Percentiles rank a stretch among this genome's conserved stretches.
Conservation (phyloP, 2,113 vertebrate species). For the Peromyscus leucopus region DNA sequence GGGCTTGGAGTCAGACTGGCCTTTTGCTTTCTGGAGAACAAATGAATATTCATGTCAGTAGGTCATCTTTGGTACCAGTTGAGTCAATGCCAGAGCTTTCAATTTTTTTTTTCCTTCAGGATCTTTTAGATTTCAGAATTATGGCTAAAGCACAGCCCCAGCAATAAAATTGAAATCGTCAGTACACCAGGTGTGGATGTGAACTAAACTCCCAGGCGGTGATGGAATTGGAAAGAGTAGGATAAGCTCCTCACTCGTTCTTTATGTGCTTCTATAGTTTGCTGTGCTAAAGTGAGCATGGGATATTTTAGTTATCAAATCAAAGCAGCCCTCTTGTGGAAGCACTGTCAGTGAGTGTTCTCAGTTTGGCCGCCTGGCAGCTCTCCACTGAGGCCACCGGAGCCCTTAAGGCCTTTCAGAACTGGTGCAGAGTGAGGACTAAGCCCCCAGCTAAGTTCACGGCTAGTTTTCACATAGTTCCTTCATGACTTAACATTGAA, state of each 20-base stretch:
- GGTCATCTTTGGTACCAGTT: not conserved
- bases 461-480: not conserved
- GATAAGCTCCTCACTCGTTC: not conserved
- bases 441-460: constrained; percentile 10
- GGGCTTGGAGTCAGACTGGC: not conserved
- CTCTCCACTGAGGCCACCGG: not conserved
- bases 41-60: not conserved
- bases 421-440: not conserved
- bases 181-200: not conserved
- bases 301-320: not conserved
- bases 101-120: not conserved
- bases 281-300: not conserved
- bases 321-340: not conserved
- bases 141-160: not conserved
- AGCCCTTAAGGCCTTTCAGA: not conserved
- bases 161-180: not conserved
- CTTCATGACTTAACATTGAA: constrained; percentile 28
- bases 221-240: not conserved
- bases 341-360: constrained; percentile 19
- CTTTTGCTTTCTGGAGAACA: constrained; percentile 8
- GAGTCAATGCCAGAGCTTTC: constrained; percentile 13
- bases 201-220: not conserved
- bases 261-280: not conserved
- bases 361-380: not conserved
- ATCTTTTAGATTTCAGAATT: constrained; percentile 44